These are phyloP conservation scores for Hypanus sabinus DNA, from an alignment of 2,113 vertebrate species.

Conservation along the genomic window DNA sequence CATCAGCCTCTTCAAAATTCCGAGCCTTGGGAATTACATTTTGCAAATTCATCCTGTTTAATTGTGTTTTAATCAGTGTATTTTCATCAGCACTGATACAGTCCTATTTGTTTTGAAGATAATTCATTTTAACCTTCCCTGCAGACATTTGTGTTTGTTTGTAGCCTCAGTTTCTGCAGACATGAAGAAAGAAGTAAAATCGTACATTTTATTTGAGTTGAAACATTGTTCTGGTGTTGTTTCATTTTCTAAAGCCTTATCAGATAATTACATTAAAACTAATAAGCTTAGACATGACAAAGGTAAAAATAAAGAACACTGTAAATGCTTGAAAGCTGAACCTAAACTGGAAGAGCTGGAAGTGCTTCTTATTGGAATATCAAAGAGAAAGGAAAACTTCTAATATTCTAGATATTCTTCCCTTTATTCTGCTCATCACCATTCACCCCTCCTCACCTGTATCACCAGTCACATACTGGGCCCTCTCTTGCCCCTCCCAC, in stretches of 20 bases:
- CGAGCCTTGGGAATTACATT: not conserved
- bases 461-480: too few species aligned
- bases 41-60: not conserved
- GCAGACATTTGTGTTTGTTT: constrained; percentile 11
- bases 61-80: not conserved
- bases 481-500: too few species aligned
- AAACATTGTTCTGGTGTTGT: not conserved
- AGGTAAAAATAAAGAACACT: not conserved
- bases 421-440: not conserved
- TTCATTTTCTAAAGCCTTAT: not conserved
- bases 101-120: constrained; percentile 17
- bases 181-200: not conserved
- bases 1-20: not conserved
- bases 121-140: constrained; percentile 20
- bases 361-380: not conserved
- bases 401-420: not conserved
- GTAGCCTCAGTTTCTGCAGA: not conserved
- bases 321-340: not conserved
- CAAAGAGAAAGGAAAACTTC: not conserved
- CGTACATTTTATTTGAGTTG: constrained; percentile 2
- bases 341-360: not conserved
- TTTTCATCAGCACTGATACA: not conserved
- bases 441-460: too few species aligned
- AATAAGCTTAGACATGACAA: not conserved
- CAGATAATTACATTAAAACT: constrained; percentile 6